Evolutionary conservation across 2,888 invertebrate genomes (phyloP).

Genomic region (Drosophila hamatofila): DNA sequence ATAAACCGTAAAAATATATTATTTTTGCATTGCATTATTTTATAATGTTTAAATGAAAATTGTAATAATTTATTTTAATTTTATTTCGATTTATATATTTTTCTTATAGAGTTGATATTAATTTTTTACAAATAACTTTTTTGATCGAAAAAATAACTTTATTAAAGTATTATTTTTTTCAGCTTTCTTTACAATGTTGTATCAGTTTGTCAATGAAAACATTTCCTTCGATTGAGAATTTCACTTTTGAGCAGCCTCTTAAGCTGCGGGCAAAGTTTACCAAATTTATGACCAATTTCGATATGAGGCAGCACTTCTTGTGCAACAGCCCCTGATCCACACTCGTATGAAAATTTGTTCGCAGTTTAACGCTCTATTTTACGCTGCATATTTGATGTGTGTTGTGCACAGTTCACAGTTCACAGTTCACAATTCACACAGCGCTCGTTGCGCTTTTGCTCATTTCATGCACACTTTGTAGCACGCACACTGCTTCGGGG

Average conservation of each 20-base stretch:
- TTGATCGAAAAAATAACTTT: no score
- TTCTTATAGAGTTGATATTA: no score
- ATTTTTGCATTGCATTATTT: no score
- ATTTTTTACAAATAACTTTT: no score
- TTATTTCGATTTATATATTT: no score
- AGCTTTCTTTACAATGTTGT: no score
- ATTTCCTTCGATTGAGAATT: neutral
- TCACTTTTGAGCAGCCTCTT: neutral
- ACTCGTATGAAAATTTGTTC: slow-evolving; percentile 19
- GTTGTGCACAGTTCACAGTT: slow-evolving; percentile 16
- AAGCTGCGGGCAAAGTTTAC: neutral
- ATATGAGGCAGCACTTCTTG: neutral
- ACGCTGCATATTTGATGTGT: slow-evolving; percentile 53
- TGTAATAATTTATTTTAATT: no score
- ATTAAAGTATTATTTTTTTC: no score
- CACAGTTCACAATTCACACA: slow-evolving; percentile 13
- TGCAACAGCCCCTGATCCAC: neutral
- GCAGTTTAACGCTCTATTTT: slow-evolving; percentile 50
- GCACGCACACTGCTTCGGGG: slow-evolving; percentile 25
- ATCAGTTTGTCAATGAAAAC: neutral
- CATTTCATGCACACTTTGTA: slow-evolving; percentile 69
- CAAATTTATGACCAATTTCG: slow-evolving; percentile 37
- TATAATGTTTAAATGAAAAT: no score
- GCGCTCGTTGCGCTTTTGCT: slow-evolving; percentile 53
- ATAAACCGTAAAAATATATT: no score